Conservation (phyloP, 2,113 vertebrate species). For the Myiopsitta monachus region DNA sequence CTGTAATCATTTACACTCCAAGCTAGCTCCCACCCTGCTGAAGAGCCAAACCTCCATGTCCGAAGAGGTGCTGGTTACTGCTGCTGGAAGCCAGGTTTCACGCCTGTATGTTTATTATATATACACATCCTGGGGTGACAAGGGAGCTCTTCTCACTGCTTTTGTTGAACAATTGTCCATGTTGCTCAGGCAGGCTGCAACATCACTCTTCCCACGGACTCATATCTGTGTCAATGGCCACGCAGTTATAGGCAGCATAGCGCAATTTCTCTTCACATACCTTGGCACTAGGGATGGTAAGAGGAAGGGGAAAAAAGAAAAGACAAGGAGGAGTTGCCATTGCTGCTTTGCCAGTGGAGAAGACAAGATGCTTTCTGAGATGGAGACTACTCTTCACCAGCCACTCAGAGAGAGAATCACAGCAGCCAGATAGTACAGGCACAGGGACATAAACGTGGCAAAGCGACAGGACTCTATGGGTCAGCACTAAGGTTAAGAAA, state of each 20-base stretch:
- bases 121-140: not conserved
- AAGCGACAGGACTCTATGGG: not conserved
- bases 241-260: slow-evolving; percentile 96
- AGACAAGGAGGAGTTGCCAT: not conserved
- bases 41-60: not conserved
- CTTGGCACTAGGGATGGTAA: slow-evolving; percentile 80
- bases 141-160: not conserved
- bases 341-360: not conserved
- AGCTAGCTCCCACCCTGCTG: not conserved
- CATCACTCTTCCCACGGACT: slow-evolving; percentile 95
- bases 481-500: not conserved
- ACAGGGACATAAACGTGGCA: not conserved
- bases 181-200: not conserved
- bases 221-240: slow-evolving; percentile 98
- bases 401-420: not conserved
- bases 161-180: not conserved
- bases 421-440: not conserved
- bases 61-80: not conserved
- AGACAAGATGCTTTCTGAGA: not conserved
- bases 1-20: not conserved
- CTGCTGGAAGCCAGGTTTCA: not conserved
- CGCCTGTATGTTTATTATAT: slow-evolving; percentile 58
- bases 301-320: not conserved
- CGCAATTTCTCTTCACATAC: slow-evolving; percentile 95
- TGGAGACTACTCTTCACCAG: not conserved